Evolutionary conservation across 64 coral and sea anemone genomes (phyloP).

Genomic region (Porites lutea): DNA sequence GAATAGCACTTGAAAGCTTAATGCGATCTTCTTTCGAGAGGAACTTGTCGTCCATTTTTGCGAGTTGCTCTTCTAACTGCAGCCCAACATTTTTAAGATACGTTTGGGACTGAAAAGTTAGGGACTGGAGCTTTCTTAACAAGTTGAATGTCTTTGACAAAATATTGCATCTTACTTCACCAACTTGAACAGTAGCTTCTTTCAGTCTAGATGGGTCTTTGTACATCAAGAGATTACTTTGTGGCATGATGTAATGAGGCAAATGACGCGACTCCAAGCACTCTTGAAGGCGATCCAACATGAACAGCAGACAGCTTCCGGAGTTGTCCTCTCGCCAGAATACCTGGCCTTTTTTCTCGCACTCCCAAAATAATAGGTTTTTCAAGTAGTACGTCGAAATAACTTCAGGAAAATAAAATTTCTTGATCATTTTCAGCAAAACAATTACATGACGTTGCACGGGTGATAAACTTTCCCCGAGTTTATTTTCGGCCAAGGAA

Average conservation of each 20-base stretch:
- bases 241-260: conserved; percentile 79
- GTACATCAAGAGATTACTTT: conserved; percentile 68
- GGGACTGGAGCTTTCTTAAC: conserved; percentile 67
- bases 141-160: conserved; percentile 56
- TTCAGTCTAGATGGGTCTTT: conserved; percentile 65
- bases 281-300: conserved; percentile 79
- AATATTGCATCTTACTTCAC: conserved; percentile 55
- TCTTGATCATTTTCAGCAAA: conserved; percentile 60
- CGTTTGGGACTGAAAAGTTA: conserved; percentile 35
- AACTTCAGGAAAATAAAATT: conserved; percentile 73
- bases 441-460: conserved; percentile 62
- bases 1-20: not conserved
- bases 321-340: conserved; percentile 80
- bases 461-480: conserved; percentile 65
- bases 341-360: conserved; percentile 32
- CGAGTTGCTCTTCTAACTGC: not conserved
- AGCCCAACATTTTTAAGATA: conserved; percentile 29
- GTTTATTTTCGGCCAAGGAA: conserved; percentile 28
- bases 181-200: conserved; percentile 55
- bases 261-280: conserved; percentile 55
- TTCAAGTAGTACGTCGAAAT: conserved; percentile 90
- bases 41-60: conserved; percentile 35
- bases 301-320: conserved; percentile 46
- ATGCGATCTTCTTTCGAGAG: conserved; percentile 6
- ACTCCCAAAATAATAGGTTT: conserved; percentile 85